Conservation (phyloP, 1,140 invertebrate species). For the Scaptomyza montana region DNA sequence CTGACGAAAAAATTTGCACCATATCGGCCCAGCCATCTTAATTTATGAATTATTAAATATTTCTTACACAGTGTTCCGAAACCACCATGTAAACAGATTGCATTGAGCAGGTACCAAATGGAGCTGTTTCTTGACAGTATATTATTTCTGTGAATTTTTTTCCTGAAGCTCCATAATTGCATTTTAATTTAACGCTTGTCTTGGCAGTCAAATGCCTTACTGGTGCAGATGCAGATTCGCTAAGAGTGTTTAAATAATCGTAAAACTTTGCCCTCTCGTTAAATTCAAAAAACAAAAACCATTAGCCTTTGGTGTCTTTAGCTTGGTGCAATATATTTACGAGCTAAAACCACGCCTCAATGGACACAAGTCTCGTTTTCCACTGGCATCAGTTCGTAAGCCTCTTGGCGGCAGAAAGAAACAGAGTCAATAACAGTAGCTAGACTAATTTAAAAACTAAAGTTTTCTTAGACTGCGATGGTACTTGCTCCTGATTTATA, state of each 20-base stretch:
- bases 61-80: no score
- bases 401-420: conserved; percentile 40
- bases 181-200: conserved; percentile 78
- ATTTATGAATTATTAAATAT: no score
- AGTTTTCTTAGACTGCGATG: neutral
- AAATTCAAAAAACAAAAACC: conserved; percentile 53
- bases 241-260: conserved; percentile 74
- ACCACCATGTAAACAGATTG: neutral
- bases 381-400: conserved; percentile 41
- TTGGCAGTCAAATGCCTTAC: conserved; percentile 7
- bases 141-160: conserved; percentile 7
- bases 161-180: conserved; percentile 45
- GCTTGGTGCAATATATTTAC: conserved; percentile 77
- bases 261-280: conserved; percentile 58
- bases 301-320: conserved; percentile 45
- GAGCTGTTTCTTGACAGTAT: neutral
- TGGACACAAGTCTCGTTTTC: conserved; percentile 11
- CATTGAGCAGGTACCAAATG: neutral
- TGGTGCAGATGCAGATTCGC: conserved; percentile 2
- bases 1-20: no score
- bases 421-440: conserved; percentile 75
- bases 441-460: conserved; percentile 72
- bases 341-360: conserved; percentile 41
- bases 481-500: neutral
- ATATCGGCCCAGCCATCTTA: no score